Conservation (phyloP, 2,888 invertebrate species). For the Theretra japonica region DNA sequence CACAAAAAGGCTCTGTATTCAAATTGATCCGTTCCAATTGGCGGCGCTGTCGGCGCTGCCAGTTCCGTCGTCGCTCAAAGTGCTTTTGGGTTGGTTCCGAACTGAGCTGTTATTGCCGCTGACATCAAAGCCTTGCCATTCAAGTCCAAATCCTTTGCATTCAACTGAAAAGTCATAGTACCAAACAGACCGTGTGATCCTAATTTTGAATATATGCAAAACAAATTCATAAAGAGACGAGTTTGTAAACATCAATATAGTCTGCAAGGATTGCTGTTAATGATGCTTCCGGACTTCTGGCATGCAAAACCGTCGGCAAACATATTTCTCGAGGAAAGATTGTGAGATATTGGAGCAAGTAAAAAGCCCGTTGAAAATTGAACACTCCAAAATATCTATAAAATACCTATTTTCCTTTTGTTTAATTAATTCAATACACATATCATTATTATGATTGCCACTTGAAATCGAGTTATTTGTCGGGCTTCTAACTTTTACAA, state of each 20-base stretch:
- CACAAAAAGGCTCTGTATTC: not conserved
- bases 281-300: not conserved
- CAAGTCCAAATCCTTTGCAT: not conserved
- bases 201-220: not conserved
- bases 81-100: conserved; percentile 1
- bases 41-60: not conserved
- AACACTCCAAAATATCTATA: no score
- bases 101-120: not conserved
- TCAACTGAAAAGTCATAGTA: not conserved
- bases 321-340: not conserved
- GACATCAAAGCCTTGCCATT: conserved; percentile 6
- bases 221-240: not conserved
- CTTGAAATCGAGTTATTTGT: no score
- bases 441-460: no score
- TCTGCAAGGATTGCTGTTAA: not conserved
- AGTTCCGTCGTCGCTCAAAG: conserved; percentile 3
- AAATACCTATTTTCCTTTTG: no score
- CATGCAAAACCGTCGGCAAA: not conserved
- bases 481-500: no score
- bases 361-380: no score
- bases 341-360: not conserved
- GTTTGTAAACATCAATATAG: not conserved
- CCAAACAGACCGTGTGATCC: not conserved
- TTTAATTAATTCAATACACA: no score
- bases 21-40: conserved; percentile 1